Percentiles rank a stretch among this genome's conserved stretches.
Evolutionary conservation across 2,797 vertebrate genomes (phyloP).

Genomic region (Ctenochaetus hawaiiensis): DNA sequence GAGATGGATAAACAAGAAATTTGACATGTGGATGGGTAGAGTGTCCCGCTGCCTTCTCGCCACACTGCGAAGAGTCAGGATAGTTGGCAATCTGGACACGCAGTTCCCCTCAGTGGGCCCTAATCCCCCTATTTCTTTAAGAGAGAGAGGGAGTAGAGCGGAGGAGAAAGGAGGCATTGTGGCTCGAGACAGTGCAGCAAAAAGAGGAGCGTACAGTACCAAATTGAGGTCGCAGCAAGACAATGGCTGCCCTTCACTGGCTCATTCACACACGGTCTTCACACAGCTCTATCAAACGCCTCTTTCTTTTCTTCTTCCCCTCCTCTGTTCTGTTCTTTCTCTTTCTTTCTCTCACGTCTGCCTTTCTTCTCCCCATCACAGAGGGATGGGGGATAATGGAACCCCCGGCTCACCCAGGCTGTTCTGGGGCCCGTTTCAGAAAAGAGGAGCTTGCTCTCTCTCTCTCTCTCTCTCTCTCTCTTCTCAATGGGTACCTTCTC

Average conservation of each 20-base stretch:
- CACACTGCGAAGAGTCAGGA: slow-evolving; percentile 79
- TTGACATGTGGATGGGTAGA: slow-evolving; percentile 18
- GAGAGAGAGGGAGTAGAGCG: slow-evolving; percentile 84
- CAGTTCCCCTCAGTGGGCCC: slow-evolving; percentile 92
- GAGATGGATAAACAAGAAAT: slow-evolving; percentile 20
- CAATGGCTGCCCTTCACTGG: slow-evolving; percentile 97
- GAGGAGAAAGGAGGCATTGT: slow-evolving; percentile 97
- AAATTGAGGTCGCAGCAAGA: slow-evolving; percentile 98
- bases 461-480: slow-evolving; percentile 49
- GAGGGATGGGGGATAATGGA: slow-evolving; percentile 80
- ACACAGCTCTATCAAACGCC: slow-evolving; percentile 97
- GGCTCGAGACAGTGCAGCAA: slow-evolving; percentile 95
- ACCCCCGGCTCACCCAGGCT: slow-evolving; percentile 59
- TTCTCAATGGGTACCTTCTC: slow-evolving; percentile 62
- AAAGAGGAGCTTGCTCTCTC: slow-evolving; percentile 56
- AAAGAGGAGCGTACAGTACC: slow-evolving; percentile 97
- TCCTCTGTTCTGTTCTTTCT: slow-evolving; percentile 81
- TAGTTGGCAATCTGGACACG: slow-evolving; percentile 97
- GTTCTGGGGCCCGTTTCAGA: slow-evolving; percentile 73
- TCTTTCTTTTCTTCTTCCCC: slow-evolving; percentile 87
- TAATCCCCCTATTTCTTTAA: slow-evolving; percentile 95
- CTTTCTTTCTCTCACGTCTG: slow-evolving; percentile 83
- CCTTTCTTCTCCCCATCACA: slow-evolving; percentile 93
- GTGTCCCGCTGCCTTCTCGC: slow-evolving; percentile 41
- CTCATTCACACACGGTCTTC: slow-evolving; percentile 93